Base-by-base conservation (phyloP, 2,113 vertebrate species). In the Formicarius rufipectus region DNA sequence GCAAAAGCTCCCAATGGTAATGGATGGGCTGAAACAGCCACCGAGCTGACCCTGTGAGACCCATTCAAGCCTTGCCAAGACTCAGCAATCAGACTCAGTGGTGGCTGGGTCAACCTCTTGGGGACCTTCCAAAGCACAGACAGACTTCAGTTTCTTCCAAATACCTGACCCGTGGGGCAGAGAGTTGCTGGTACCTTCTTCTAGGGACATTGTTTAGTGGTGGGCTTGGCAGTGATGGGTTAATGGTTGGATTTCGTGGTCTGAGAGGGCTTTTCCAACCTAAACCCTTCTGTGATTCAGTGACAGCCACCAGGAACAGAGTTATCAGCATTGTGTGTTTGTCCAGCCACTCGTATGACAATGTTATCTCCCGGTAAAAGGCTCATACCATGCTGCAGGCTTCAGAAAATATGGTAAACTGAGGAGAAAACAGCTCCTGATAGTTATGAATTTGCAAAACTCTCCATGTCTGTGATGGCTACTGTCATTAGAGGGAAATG, bases 321-420 rank as follows among this genome's bases (percentile, higher is more conserved):
- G 77, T 7, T 52, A 39, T 28, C 71, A 28, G 64, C 87, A 11
- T 2, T 14, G 7, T 55, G 55, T 25, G 63, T 74, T 69, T 47
- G 86, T 64, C 59, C 84, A 71, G 64, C 56, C 79, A 6, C 42
- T 47, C 39, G 13, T 67, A 15, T 19, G 45, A 37, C 90, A 79
- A 6, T 7, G 25, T 17, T 8, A 4, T 5, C 73, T 40, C 67
- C 39, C 14, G 42, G 45, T 15, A 2, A 22, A 21, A 24, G 35
- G 64, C 78, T 56, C 27, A 1, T 1, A 0, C 4, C 0, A 0
- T 9, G 22, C 52, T 15, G 25, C 37, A 13, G 27, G 17, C 47
- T 33, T 16, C 53, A 7, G 55, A 6, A 84, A 67, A 47, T 1
- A 44, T 77, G 44, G 40, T 2, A 5, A 50, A 39, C 31, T 7